phyloP scores from a whole-genome alignment of 2,888 invertebrate genomes.

The Itoplectis maculator region DNA sequence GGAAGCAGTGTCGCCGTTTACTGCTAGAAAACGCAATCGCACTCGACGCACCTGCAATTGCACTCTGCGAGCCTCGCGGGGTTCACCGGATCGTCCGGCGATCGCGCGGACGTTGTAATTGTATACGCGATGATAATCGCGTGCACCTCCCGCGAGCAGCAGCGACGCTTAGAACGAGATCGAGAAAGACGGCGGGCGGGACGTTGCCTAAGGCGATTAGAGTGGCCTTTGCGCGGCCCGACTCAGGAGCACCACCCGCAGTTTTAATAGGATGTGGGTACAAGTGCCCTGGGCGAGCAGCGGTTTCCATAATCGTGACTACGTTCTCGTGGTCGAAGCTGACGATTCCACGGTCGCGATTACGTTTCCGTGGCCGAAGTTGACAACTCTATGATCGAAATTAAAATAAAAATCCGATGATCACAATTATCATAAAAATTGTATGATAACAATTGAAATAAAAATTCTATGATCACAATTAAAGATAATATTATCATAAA shows the following conservation, averaged over 20 bases:
- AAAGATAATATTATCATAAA: too few relatives aligned
- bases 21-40: not conserved
- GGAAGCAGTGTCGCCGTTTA: not conserved
- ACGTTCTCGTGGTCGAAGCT: not conserved
- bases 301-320: not conserved
- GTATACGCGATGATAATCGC: conserved; percentile 35
- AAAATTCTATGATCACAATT: too few relatives aligned
- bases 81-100: conserved; percentile 8
- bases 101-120: conserved; percentile 25
- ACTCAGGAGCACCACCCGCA: not conserved
- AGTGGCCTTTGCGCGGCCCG: not conserved
- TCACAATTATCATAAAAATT: too few relatives aligned
- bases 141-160: conserved; percentile 21
- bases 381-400: too few relatives aligned
- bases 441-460: too few relatives aligned
- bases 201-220: conserved; percentile 14
- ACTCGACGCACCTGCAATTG: conserved; percentile 18
- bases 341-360: not conserved
- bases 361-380: not conserved
- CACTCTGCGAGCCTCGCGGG: not conserved
- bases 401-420: too few relatives aligned
- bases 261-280: not conserved
- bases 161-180: not conserved
- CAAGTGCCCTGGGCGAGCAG: not conserved
- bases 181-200: not conserved